phyloP scores from a whole-genome alignment of 2,113 vertebrate genomes.

The Stegostoma tigrinum region DNA sequence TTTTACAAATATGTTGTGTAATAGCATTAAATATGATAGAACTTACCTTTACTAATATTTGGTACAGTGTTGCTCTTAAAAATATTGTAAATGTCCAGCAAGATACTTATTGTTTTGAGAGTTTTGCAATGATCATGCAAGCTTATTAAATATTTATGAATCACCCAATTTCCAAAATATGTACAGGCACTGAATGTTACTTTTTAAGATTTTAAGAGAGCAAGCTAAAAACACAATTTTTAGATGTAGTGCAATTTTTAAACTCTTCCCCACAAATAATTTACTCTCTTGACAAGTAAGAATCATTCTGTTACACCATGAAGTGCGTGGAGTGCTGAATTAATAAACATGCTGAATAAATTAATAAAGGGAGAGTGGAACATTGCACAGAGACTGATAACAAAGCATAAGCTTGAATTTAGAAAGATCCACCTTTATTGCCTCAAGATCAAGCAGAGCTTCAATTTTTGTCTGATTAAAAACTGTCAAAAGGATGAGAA shows the following conservation, averaged over 20 bases:
- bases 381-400: background rate
- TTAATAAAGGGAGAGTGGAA: background rate
- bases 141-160: background rate
- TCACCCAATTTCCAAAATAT: conserved; percentile 1
- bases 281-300: background rate
- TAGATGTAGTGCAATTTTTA: background rate
- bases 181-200: background rate
- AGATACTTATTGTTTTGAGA: background rate
- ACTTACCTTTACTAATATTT: background rate
- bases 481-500: background rate
- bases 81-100: background rate
- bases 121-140: background rate
- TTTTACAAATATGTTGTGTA: background rate
- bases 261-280: background rate
- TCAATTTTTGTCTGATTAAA: conserved; percentile 21
- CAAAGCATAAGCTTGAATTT: background rate
- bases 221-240: background rate
- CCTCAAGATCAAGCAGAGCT: background rate
- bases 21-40: background rate
- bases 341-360: background rate
- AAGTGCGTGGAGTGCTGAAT: background rate
- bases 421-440: background rate
- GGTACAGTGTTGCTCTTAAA: background rate
- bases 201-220: background rate
- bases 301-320: background rate